These are phyloP conservation scores for Eospalax fontanierii DNA, from an alignment of 2,797 vertebrate genomes.

Conservation along the genomic window DNA sequence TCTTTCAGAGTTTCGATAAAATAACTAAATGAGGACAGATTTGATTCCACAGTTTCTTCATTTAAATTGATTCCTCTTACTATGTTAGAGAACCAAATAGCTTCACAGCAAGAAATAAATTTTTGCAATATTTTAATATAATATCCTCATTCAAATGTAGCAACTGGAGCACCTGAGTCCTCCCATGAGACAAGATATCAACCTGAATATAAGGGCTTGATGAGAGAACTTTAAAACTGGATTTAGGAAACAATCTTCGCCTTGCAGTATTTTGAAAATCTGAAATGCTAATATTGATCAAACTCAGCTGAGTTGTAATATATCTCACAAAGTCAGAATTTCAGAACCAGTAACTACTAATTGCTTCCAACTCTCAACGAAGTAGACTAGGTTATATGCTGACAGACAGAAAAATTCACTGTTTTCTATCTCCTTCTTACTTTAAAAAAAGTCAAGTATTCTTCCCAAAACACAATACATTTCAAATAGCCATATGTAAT, in stretches of 20 bases:
- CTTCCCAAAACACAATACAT: neutral
- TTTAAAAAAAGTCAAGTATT: conserved; percentile 20
- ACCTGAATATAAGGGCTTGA: neutral
- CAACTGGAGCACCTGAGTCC: conserved; percentile 10
- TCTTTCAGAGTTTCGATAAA: conserved; percentile 4
- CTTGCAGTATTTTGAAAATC: conserved; percentile 42
- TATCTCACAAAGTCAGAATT: conserved; percentile 55
- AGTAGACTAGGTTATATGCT: neutral
- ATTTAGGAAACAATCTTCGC: conserved; percentile 30
- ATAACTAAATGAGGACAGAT: neutral
- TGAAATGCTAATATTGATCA: neutral
- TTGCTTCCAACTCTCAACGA: conserved; percentile 40
- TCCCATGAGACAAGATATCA: conserved; percentile 28
- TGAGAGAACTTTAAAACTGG: neutral
- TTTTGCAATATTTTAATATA: conserved; percentile 39
- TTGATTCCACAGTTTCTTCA: neutral
- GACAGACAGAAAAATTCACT: conserved; percentile 32
- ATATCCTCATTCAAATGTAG: neutral
- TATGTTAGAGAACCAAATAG: conserved; percentile 37
- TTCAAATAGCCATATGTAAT: neutral
- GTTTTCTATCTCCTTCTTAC: neutral
- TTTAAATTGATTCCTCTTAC: conserved; percentile 21
- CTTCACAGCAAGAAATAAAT: conserved; percentile 35
- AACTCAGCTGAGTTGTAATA: neutral
- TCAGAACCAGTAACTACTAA: neutral